Conservation (phyloP, 2,797 vertebrate genomes). For the Masticophis lateralis region DNA sequence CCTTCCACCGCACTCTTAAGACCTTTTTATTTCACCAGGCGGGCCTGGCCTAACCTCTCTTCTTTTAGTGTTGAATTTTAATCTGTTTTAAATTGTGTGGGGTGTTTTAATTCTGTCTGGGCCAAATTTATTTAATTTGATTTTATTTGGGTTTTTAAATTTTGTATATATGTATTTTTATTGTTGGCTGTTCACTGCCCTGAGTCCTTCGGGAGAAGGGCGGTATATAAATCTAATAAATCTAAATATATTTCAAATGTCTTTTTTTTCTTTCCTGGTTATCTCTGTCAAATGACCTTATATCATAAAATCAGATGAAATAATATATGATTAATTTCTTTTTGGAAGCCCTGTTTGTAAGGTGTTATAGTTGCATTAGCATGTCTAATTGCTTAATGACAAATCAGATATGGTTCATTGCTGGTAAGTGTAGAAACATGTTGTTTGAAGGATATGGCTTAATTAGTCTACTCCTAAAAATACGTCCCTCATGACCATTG, state of each 20-base stretch:
- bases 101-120: no score
- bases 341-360: conserved; percentile 80
- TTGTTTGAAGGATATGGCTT: conserved; percentile 87
- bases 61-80: no score
- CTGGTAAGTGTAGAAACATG: conserved; percentile 86
- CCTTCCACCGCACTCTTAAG: no score
- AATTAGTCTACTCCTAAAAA: conserved; percentile 91
- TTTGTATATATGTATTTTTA: no score
- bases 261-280: conserved; percentile 32
- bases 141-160: no score
- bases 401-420: conserved; percentile 98
- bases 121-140: no score
- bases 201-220: no score
- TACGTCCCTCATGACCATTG: conserved; percentile 81
- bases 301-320: conserved; percentile 66
- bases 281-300: conserved; percentile 74
- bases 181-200: no score
- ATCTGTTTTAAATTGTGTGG: no score
- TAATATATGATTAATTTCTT: conserved; percentile 82
- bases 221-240: no score
- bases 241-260: conserved; percentile 4
- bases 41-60: no score
- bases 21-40: no score
- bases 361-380: conserved; percentile 96
- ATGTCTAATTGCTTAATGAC: conserved; percentile 98